Base-by-base conservation (phyloP, 1,140 invertebrate species). In the Drosophila rhopaloa region DNA sequence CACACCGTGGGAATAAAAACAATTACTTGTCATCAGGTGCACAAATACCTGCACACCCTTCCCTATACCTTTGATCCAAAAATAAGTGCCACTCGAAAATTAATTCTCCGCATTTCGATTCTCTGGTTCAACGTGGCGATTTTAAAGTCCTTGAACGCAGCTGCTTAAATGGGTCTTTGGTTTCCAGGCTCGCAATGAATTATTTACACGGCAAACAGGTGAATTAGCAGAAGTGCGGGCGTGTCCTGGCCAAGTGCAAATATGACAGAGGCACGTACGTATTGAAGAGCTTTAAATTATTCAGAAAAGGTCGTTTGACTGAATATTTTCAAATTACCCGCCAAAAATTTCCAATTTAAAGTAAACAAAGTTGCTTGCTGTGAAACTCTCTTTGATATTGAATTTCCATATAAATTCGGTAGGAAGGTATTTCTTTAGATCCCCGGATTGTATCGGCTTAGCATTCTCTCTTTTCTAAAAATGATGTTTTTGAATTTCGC, bases 111-210 rank as follows among this genome's bases (percentile, higher is more conserved):
- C 47, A 59, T 55, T 55, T 59, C 37, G 59, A 29, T n/a, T 61
- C 14, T 50, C 41, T 67, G 66, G 58, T 16, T 7, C 24, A 75
- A 65, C 40, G 76, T 60, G 72, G 46, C 68, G 38, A 58, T 81
- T 77, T 77, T 74, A 11, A 50, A 74, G 71, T 58, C 84, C 84
- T 81, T 88, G 63, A 51, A 7, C 43, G 54, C 84, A 88, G 73
- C 84, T 88, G 84, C 13, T 57, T 16, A 67, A 50, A 55, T 43
- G 29, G 40, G 46, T 29, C 35, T 29, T 60, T 10, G 46, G 29
- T 51, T 81, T 41, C 67, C 63, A 47, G 35, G 37, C 47, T 37
- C 44, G 29, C 43, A n/a, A 41, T 86, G 32, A 86, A 81, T 79
- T 62, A 75, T 83, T 78, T 50, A 78, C 40, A 76, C 29, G 35